Evolutionary conservation across 2,888 invertebrate genomes (phyloP), one percentile per base, ranked within the genome.

Genomic region (Eurytoma californica): DNA sequence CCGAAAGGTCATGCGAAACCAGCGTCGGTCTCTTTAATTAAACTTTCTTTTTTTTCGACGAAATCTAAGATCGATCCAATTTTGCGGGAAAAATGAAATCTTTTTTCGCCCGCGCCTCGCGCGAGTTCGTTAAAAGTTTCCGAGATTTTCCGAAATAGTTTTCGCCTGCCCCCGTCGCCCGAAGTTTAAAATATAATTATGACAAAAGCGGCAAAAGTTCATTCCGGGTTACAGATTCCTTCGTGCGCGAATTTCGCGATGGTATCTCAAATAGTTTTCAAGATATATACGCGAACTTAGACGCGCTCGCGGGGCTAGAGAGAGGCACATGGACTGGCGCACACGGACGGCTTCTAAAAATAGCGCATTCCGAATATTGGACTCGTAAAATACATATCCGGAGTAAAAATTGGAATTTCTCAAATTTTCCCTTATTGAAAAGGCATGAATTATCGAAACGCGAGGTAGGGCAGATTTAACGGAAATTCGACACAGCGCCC

Each of bases 311-410:
- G 28, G 30, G 9, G 5, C 39, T n/a, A 47, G 53, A 53, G 53
- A n/a, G 53, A 14, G 28, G 24, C 24, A 66, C 20, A 67, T 13
- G 14, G 18, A 67, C 24, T 20, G 39, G 53, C 20, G 20, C 53
- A 63, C n/a, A 16, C 53, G 30, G 14, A 3, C 12, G 24, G 39
- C 3, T 13, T 18, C 61, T 53, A 20, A 61, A 68, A 55, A 53
- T 75, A 61, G 30, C 28, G 28, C 30, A 39, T 69, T 63, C 61
- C 16, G 55, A 28, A 65, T 57, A 70, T 77, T 70, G 63, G 57
- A 70, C 51, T 65, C 63, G 39, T 77, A 58, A 77, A 77, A 16
- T 5, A 69, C 39, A 24, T 53, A 53, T 61, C 24, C 53, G 16
- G 75, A 28, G 14, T 55, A 24, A 53, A 55, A 72, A 63, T 30